phyloP scores from a whole-genome alignment of 2,888 invertebrate species.

The Limnephilus rhombicus region DNA sequence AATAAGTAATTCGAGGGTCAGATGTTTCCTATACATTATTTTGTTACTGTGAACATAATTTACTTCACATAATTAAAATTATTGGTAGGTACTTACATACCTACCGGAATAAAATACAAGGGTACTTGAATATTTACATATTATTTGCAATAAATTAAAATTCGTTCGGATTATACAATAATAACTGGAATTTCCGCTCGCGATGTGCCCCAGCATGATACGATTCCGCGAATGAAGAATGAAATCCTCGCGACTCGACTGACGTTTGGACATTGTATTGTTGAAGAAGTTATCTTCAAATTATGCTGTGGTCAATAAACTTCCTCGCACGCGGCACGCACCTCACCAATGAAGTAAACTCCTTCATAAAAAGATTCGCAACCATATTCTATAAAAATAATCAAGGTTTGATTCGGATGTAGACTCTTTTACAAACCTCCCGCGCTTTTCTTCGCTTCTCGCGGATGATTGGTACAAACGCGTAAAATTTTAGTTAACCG shows the following conservation, averaged over 20 bases:
- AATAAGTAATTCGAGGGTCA: not conserved
- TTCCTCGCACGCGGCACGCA: not conserved
- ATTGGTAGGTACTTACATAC: not conserved
- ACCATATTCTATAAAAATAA: not conserved
- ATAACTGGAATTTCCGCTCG: slow-evolving; percentile 25
- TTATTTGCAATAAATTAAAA: not conserved
- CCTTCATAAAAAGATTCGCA: not conserved
- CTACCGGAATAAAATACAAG: not conserved
- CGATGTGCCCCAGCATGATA: not conserved
- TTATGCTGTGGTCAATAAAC: not conserved
- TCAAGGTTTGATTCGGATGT: not conserved
- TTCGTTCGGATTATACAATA: not conserved
- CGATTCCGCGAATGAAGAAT: not conserved
- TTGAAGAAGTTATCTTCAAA: slow-evolving; percentile 17
- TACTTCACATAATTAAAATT: not conserved
- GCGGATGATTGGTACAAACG: not conserved
- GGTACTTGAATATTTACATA: not conserved
- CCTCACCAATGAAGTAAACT: not conserved
- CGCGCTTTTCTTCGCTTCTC: slow-evolving; percentile 25
- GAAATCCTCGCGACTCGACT: slow-evolving; percentile 1
- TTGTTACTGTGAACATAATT: no score
- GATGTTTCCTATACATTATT: not conserved
- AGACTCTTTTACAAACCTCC: not conserved
- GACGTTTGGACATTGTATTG: slow-evolving; percentile 9
- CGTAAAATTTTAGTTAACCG: slow-evolving; percentile 26